A percentile compares a stretch with the other conserved stretches of the same genome.
phyloP scores from a whole-genome alignment of 2,888 invertebrate species.

The Leptinotarsa juncta region DNA sequence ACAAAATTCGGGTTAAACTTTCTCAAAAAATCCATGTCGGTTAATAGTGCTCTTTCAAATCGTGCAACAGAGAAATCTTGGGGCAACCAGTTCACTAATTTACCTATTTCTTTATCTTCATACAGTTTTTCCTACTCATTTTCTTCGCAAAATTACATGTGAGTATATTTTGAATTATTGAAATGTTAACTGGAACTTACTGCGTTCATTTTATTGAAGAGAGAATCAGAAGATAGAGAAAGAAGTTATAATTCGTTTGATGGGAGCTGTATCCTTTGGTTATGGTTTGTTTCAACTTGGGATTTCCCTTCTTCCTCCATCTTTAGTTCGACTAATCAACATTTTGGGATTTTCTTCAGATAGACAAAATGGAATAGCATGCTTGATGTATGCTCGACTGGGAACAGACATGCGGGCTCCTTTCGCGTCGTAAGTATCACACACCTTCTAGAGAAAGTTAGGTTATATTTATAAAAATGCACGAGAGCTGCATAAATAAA shows the following conservation, averaged over 20 bases:
- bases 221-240: conserved; percentile 63
- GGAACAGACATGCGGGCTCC: conserved; percentile 77
- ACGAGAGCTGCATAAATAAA: too few relatives aligned
- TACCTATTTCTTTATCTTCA: conserved; percentile 40
- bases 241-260: conserved; percentile 70
- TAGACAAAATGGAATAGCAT: conserved; percentile 69
- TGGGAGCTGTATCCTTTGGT: conserved; percentile 78
- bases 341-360: conserved; percentile 77
- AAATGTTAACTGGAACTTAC: neutral
- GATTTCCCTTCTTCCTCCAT: conserved; percentile 75
- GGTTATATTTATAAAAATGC: neutral
- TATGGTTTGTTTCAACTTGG: conserved; percentile 77
- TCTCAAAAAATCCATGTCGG: conserved; percentile 53
- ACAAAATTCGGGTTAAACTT: conserved; percentile 10
- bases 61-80: conserved; percentile 34
- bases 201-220: conserved; percentile 26
- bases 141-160: conserved; percentile 51
- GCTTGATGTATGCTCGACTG: conserved; percentile 72
- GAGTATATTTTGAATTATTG: conserved; percentile 39
- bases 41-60: conserved; percentile 47
- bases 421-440: conserved; percentile 71
- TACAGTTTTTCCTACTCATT: conserved; percentile 51
- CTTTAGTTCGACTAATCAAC: conserved; percentile 71
- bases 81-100: conserved; percentile 42
- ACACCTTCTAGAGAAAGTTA: neutral